Conservation (phyloP, 2,888 invertebrate species). For the Metalampra italica region DNA sequence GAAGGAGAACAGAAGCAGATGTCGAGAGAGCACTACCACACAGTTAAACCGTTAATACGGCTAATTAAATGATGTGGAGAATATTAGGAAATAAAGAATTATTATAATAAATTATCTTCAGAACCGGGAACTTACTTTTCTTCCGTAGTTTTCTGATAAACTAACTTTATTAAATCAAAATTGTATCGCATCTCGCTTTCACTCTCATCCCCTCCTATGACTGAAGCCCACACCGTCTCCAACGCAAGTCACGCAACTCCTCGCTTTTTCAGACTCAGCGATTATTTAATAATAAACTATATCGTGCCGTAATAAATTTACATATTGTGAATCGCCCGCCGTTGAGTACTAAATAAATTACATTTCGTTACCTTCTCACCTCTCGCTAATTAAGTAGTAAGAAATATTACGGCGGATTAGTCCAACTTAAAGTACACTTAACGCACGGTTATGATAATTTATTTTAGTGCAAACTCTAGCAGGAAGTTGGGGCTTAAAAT, state of each 20-base stretch:
- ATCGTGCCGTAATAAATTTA: slow-evolving; percentile 58
- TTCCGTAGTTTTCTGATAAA: too few relatives aligned
- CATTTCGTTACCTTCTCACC: slow-evolving; percentile 68
- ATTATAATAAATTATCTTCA: too few relatives aligned
- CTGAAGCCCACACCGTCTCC: slow-evolving; percentile 11
- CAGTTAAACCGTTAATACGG: too few relatives aligned
- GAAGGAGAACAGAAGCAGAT: too few relatives aligned
- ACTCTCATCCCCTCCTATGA: background rate
- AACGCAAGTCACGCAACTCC: slow-evolving; percentile 52
- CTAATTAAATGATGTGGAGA: too few relatives aligned
- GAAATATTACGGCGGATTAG: slow-evolving; percentile 13
- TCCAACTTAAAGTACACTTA: background rate
- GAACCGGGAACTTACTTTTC: too few relatives aligned
- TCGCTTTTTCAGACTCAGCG: slow-evolving; percentile 57
- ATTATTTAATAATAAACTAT: slow-evolving; percentile 70
- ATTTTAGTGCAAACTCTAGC: background rate
- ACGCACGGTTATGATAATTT: too few relatives aligned
- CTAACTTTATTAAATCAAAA: too few relatives aligned
- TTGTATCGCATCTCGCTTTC: background rate
- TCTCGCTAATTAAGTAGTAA: slow-evolving; percentile 51
- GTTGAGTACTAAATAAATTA: slow-evolving; percentile 69
- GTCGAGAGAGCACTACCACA: too few relatives aligned
- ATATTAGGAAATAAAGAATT: too few relatives aligned
- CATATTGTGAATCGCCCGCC: slow-evolving; percentile 55
- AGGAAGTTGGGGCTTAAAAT: background rate